A percentile compares a stretch with the other conserved stretches of the same genome.
These are phyloP conservation scores for Sebastes hubbsi DNA, from an alignment of 2,797 vertebrate species.

Conservation along the genomic window DNA sequence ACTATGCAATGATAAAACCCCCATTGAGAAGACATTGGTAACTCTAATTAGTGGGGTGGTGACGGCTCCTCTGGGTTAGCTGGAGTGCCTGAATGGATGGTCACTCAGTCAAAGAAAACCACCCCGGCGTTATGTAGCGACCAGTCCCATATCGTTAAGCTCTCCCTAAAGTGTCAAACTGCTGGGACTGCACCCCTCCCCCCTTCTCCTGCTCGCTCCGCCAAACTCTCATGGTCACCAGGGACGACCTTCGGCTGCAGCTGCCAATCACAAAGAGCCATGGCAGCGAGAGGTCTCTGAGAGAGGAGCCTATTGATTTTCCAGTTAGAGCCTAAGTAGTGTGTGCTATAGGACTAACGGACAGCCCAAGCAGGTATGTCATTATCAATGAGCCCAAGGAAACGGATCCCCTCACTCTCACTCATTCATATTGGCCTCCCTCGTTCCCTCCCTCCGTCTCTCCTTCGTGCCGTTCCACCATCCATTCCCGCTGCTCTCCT, in stretches of 20 bases:
- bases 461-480: slow-evolving; percentile 44
- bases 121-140: slow-evolving; percentile 63
- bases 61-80: slow-evolving; percentile 64
- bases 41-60: slow-evolving; percentile 73
- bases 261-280: slow-evolving; percentile 92
- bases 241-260: slow-evolving; percentile 80
- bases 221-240: slow-evolving; percentile 84
- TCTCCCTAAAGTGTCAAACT: slow-evolving; percentile 92
- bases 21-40: slow-evolving; percentile 62
- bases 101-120: slow-evolving; percentile 70
- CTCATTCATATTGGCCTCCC: slow-evolving; percentile 87
- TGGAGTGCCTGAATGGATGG: slow-evolving; percentile 53
- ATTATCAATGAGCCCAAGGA: slow-evolving; percentile 98
- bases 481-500: slow-evolving; percentile 24
- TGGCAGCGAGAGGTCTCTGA: slow-evolving; percentile 90
- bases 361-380: slow-evolving; percentile 97
- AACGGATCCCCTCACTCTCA: slow-evolving; percentile 84
- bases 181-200: slow-evolving; percentile 39
- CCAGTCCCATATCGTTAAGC: slow-evolving; percentile 90
- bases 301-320: slow-evolving; percentile 98
- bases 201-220: slow-evolving; percentile 49
- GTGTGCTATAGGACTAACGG: slow-evolving; percentile 95
- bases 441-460: slow-evolving; percentile 28
- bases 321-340: slow-evolving; percentile 98
- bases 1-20: slow-evolving; percentile 36